A percentile compares a stretch with the other conserved stretches of the same genome.
Evolutionary conservation across 2,888 invertebrate species (phyloP).

Genomic region (Sinohyriopsis cumingii): DNA sequence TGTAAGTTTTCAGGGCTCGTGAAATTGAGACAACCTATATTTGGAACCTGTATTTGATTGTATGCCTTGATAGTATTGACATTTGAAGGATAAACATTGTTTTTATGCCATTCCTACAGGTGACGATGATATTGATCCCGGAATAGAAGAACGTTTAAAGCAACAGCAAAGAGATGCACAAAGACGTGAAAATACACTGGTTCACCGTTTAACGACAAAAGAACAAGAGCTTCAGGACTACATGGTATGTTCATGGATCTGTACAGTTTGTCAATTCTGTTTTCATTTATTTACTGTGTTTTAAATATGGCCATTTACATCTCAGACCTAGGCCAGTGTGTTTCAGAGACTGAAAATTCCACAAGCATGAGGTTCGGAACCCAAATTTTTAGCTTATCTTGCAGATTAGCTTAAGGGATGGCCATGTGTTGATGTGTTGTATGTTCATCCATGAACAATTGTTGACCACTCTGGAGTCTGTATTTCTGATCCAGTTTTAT

Average conservation of each 20-base stretch:
- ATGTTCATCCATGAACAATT: no score
- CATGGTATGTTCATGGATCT: slow-evolving; percentile 80
- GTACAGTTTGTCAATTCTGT: not conserved
- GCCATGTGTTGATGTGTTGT: no score
- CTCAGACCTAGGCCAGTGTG: no score
- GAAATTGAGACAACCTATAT: no score
- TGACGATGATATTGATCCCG: slow-evolving; percentile 64
- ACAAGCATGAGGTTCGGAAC: no score
- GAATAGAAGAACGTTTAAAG: slow-evolving; percentile 85
- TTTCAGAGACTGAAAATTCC: no score
- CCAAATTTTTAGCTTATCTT: no score
- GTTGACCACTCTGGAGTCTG: no score
- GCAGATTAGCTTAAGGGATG: no score
- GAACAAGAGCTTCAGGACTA: slow-evolving; percentile 98
- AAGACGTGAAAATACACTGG: slow-evolving; percentile 91
- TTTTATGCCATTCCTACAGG: slow-evolving; percentile 4
- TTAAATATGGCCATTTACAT: not conserved
- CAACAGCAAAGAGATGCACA: slow-evolving; percentile 89
- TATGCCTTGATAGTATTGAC: not conserved
- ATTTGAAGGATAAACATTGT: not conserved
- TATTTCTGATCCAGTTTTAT: no score
- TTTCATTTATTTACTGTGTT: not conserved
- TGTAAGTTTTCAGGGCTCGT: no score
- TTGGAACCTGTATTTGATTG: no score
- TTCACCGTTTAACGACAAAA: slow-evolving; percentile 92